Evolutionary conservation across 2,888 invertebrate species (phyloP), one percentile per base, ranked within the genome.

Genomic region (Allacma fusca): DNA sequence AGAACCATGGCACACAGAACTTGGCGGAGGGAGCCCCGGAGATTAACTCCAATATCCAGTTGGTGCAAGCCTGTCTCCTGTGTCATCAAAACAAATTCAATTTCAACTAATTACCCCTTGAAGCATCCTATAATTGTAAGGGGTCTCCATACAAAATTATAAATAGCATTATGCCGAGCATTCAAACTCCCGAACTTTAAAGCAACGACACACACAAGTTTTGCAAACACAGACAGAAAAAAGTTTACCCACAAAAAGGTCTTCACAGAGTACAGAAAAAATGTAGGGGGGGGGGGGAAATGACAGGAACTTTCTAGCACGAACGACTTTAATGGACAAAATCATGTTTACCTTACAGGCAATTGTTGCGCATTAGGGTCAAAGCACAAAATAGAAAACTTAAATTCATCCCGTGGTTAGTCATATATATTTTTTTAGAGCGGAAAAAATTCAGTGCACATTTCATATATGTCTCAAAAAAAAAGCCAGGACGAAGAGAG

Each of bases 1-100:
- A 97, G 88, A 0, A 94, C 92, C 87, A 97, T 91, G 29, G 93
- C 92, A 85, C 96, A 96, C 0, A 98, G 88, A 13, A 96, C 92
- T 80, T 95, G 93, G 34, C 97, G 90, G 70, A 98, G 88, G 16
- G 96, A 93, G 69, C 90, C 90, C 0, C 91, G 89, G 75, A 92
- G 89, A 16, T 89, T 87, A 80, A 92, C 92, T 0, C 94, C 95
- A 29, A 90, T 89, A 84, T 91, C 89, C 26, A 97, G 87, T 85
- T 96, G 93, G 9, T 88, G 86, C 72, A 96, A 87, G 0, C 96
- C 96, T 75, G 90, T 88, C 84, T 89, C 89, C 94, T 94, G 23
- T 59, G 26, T 73, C 75, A 70, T 68, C 34, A 64, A 62, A 62
- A 50, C 19, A 50, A 50, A 50, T 50, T 50, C 50, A 50, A 29